Evolutionary conservation across 2,797 vertebrate genomes (phyloP), one percentile per base, ranked within the genome.

Genomic region (Chaunax sp.): DNA sequence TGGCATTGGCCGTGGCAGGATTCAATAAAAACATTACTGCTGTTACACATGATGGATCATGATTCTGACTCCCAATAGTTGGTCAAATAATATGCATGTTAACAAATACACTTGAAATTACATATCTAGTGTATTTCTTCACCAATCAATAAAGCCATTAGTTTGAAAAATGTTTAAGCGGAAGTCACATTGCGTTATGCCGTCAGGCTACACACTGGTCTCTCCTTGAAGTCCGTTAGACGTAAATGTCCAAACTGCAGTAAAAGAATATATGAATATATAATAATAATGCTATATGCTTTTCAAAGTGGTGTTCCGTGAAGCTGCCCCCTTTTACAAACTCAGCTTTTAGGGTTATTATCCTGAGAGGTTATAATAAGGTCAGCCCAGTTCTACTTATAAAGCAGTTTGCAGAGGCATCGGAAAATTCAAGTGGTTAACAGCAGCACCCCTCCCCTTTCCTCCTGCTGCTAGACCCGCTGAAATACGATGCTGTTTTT

Each of bases 351-450:
- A 14, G 6, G 13, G 6, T 14, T 23, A 0, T 22, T 37, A 13
- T 11, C 13, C 3, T 2, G 10, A 37, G 13, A 37, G n/a, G 35
- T 37, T 37, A 14, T 30, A 5, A 14, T n/a, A n/a, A n/a, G n/a
- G n/a, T n/a, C n/a, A 37, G 10, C 9, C 13, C 1, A 23, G 5
- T 30, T 49, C 18, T 15, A 1, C 57, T 67, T 5, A 15, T 41
- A 57, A 56, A 56, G 43, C 72, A 37, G 65, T 52, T 25, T 9
- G 52, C 35, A 16, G 43, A 54, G 37, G 28, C 53, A 58, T 78
- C 80, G 86, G 84, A 85, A 85, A 86, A 70, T 80, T 1, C 19
- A 57, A 53, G 72, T 38, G 37, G 52, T 75, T 43, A 38, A 25
- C 28, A 54, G 62, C 59, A 18, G 47, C 30, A 57, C 45, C 41